Evolutionary conservation across 2,888 invertebrate genomes (phyloP).

Genomic region (Nemurella pictetii): DNA sequence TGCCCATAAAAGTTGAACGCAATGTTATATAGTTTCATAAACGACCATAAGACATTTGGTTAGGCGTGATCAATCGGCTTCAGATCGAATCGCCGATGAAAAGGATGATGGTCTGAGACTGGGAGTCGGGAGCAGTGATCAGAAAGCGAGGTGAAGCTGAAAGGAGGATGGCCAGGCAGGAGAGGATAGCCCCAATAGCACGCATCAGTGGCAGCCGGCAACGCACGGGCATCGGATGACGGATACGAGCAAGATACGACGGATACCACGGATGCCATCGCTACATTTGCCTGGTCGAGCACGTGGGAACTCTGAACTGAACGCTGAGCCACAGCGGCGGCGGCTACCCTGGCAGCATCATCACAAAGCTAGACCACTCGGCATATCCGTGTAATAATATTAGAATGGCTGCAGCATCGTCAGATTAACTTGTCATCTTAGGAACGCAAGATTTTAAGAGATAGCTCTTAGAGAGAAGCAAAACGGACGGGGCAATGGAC

Average conservation of each 20-base stretch:
- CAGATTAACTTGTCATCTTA: constrained; percentile 37
- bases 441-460: not conserved
- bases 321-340: too few relatives aligned
- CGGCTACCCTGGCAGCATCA: not conserved
- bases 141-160: not conserved
- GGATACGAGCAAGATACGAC: too few relatives aligned
- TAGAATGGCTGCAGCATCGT: constrained; percentile 9
- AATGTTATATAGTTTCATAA: not conserved
- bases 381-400: not conserved
- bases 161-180: not conserved
- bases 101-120: not conserved
- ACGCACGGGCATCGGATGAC: too few relatives aligned
- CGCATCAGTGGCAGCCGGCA: too few relatives aligned
- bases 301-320: not conserved
- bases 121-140: not conserved
- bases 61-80: not conserved
- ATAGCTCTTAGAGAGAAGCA: constrained; percentile 29
- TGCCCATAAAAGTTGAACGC: not conserved
- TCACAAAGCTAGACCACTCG: not conserved
- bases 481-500: constrained; percentile 31
- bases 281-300: not conserved
- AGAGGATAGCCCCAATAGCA: not conserved
- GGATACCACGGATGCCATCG: too few relatives aligned
- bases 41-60: not conserved
- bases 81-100: not conserved